Conservation (phyloP, 2,888 invertebrate genomes). For the Cryptus viduatorius region DNA sequence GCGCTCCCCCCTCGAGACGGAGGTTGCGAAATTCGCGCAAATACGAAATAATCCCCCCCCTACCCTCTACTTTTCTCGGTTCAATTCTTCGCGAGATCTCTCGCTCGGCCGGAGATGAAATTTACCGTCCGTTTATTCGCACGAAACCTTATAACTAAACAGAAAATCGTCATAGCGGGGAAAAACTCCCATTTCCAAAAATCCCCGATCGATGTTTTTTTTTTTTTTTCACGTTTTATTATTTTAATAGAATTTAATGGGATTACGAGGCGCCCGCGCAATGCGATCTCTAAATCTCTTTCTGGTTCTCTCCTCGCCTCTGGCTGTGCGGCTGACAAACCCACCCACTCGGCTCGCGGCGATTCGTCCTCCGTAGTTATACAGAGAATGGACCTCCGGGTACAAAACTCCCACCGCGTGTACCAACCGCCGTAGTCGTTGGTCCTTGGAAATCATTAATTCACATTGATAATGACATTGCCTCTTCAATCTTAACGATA, state of each 20-base stretch:
- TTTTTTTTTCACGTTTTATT: too few relatives aligned
- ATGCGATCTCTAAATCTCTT: background rate
- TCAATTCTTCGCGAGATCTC: conserved; percentile 1
- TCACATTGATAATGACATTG: conserved; percentile 68
- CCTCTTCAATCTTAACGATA: conserved; percentile 19
- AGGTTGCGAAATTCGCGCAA: conserved; percentile 59
- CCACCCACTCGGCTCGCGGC: conserved; percentile 28
- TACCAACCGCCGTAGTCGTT: background rate
- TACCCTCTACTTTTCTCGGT: conserved; percentile 6
- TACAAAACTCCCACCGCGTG: conserved; percentile 38
- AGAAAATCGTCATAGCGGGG: too few relatives aligned
- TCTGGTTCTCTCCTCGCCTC: conserved; percentile 15
- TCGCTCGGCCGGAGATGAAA: background rate
- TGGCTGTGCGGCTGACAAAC: conserved; percentile 18
- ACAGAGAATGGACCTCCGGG: background rate
- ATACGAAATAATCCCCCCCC: conserved; percentile 25
- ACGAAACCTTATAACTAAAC: too few relatives aligned
- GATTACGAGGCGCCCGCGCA: conserved; percentile 18
- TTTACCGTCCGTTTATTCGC: background rate
- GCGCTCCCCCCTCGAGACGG: background rate
- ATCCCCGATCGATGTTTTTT: too few relatives aligned
- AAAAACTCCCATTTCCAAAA: too few relatives aligned
- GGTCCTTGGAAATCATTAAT: conserved; percentile 68
- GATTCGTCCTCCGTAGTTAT: conserved; percentile 33
- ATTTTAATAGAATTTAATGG: too few relatives aligned